Evolutionary conservation across 2,797 vertebrate species (phyloP).

Genomic region (Sebastes iracundus): DNA sequence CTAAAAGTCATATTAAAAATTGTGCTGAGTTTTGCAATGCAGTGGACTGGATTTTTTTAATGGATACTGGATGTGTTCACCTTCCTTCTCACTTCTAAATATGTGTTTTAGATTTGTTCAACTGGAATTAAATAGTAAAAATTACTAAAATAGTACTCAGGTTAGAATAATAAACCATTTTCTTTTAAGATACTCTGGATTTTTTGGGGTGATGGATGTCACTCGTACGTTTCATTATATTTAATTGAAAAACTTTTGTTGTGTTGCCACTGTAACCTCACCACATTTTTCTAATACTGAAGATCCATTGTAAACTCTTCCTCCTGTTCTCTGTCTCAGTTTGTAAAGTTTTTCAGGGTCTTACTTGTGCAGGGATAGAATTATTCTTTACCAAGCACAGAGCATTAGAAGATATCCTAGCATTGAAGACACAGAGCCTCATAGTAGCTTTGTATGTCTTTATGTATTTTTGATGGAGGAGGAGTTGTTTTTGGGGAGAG

Average conservation of each 20-base stretch:
- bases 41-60: background rate
- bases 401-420: background rate
- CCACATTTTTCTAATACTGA: background rate
- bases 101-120: background rate
- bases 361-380: background rate
- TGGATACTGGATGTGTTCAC: background rate
- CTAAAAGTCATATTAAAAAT: background rate
- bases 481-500: background rate
- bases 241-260: background rate
- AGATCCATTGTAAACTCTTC: background rate
- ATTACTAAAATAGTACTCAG: background rate
- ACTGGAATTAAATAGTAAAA: background rate
- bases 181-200: background rate
- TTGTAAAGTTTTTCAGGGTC: constrained; percentile 2
- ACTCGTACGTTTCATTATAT: background rate
- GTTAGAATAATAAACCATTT: background rate
- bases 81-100: background rate
- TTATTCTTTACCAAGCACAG: constrained; percentile 2
- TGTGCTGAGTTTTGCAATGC: background rate
- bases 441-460: background rate
- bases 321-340: background rate
- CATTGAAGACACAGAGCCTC: background rate
- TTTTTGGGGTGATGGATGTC: background rate
- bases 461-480: background rate
- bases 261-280: background rate